Evolutionary conservation across 2,797 vertebrate species (phyloP), one percentile per base, ranked within the genome.

Genomic region (Microhierax caerulescens): DNA sequence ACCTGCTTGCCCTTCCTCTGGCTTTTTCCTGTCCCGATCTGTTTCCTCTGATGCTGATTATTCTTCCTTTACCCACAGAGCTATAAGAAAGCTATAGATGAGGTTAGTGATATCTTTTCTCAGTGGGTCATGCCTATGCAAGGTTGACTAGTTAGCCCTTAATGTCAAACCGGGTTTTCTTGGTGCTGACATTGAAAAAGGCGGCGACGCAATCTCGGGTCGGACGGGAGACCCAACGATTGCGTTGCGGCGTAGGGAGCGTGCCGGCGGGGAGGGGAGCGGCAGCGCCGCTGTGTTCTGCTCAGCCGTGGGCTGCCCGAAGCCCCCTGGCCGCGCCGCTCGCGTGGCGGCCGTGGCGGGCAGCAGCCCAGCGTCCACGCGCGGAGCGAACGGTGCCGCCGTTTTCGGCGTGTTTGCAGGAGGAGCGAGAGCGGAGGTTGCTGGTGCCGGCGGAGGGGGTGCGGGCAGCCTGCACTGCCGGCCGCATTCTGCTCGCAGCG

Each of bases 51-150:
- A 97, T 96, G 97, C 97, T 97, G 98, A 98, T 96, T 98, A 98
- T 97, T 98, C 97, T 98, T 98, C 97, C 98, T 97, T 98, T 98
- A 95, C 97, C 98, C 97, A 97, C 99, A 99, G 99, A 99, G 99
- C 98, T 99, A 99, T 99, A 99, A 99, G 98, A 99, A 99, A 99
- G 99, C 99, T 97, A 99, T 99, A 98, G 99, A 99, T 97, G 99
- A 99, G 99, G 99, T 99, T 98, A 99, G 99, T 99, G 98, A 96
- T 96, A 80, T 97, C 95, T 98, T 97, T 98, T 97, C 96, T 97
- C 92, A 95, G 94, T 96, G 96, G 93, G 92, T 98, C 93, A 47
- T 98, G 79, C 80, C 97, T 97, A 64, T 94, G 91, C 61, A 92
- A 97, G 81, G 96, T 97, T 94, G 85, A 92, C 91, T 97, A 96